Base-by-base conservation (phyloP, 2,888 invertebrate genomes). In the Marasmarcha lunaedactyla region DNA sequence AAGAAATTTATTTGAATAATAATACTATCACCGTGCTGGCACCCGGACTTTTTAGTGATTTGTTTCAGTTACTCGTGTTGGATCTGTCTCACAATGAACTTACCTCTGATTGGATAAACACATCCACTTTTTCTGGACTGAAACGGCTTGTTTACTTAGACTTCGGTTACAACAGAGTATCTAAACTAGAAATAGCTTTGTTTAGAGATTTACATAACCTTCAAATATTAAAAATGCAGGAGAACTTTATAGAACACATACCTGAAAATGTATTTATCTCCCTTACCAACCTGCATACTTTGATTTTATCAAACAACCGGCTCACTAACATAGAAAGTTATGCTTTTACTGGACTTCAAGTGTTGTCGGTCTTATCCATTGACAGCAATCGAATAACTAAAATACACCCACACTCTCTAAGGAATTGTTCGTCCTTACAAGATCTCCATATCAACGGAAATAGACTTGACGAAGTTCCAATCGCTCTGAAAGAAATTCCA, bases 401-500 rank as follows among this genome's bases (percentile, higher is more conserved):
- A 67, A 88, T 94, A 57, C 90, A 92, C 59, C 86, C 89, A 38
- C 89, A 89, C 60, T 89, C 93, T 42, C 84, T 94, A 53, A 88
- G 87, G 55, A 94, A 94, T 72, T 91, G 91, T 59, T 89, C 92
- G 45, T 89, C 89, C 50, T 77, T 94, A 46, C 90, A 92, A 78
- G 93, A 93, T 70, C 77, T 94, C 50, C 93, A 93, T 72, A 85
- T 94, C 50, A 93, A 92, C 71, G 91, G 91, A 46, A 94, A 94
- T 68, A 88, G 91, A 62, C 83, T 94, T 43, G 86, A 88, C 50
- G 86, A 88, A 61, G 90, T 94, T 44, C 94, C 94, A 40, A 84
- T 87, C 48, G 92, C 91, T 35, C 73, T 93, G 37, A 87, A 86
- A 60, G 89, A 89, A 64, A 89, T 93, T 51, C 90, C 90, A 35